Evolutionary conservation across 2,797 vertebrate species (phyloP).

Genomic region (Bradypodion pumilum): DNA sequence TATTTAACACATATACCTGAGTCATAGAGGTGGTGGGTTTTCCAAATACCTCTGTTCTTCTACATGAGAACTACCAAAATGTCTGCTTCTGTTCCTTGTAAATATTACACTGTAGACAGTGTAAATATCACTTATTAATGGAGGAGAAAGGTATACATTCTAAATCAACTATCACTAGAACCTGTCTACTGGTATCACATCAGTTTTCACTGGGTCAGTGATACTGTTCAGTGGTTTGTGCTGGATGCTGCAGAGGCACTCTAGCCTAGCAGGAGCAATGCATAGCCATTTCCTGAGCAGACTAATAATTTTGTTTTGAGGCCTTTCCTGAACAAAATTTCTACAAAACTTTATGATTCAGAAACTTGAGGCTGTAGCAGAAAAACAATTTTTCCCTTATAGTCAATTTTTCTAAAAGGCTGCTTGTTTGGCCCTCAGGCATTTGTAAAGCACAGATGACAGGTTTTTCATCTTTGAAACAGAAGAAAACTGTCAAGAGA

Average conservation of each 20-base stretch:
- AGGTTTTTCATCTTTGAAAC: constrained; percentile 34
- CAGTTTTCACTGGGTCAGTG: accelerated
- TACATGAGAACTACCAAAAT: too few relatives aligned
- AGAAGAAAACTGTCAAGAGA: not conserved
- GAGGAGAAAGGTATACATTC: not conserved
- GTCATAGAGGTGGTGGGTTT: too few relatives aligned
- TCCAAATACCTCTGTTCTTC: too few relatives aligned
- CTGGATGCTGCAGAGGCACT: constrained; percentile 20
- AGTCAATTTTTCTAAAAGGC: constrained; percentile 30
- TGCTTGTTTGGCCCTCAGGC: constrained; percentile 12
- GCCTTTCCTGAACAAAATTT: constrained; percentile 15
- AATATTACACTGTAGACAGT: too few relatives aligned
- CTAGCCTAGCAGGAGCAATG: not conserved
- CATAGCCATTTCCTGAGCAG: not conserved
- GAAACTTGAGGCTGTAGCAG: constrained; percentile 28
- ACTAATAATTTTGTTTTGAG: constrained; percentile 23
- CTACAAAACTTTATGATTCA: not conserved
- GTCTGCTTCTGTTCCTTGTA: too few relatives aligned
- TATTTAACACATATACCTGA: too few relatives aligned
- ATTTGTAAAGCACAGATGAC: constrained; percentile 36
- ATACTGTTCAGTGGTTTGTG: constrained; percentile 4
- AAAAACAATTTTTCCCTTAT: constrained; percentile 29
- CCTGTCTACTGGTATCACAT: not conserved
- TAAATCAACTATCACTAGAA: not conserved
- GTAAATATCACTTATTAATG: not conserved